phyloP scores from a whole-genome alignment of 2,888 invertebrate genomes.

The Anticlea derivata region DNA sequence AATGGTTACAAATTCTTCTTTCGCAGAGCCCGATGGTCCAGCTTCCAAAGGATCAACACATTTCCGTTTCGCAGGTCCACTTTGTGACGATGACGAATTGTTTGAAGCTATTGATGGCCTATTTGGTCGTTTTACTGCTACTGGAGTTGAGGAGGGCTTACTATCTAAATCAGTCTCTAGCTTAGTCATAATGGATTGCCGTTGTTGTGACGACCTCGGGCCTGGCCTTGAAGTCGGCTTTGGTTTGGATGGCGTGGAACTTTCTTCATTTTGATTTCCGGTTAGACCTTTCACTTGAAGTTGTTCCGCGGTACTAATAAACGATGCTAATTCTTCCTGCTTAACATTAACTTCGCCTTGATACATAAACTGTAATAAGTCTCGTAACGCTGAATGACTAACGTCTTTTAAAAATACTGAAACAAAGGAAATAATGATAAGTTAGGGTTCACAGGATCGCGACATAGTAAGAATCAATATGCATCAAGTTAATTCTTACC shows the following conservation, averaged over 20 bases:
- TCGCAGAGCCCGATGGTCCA: constrained; percentile 83
- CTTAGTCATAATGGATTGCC: constrained; percentile 85
- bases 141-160: constrained; percentile 85
- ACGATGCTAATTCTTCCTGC: constrained; percentile 88
- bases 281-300: constrained; percentile 89
- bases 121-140: constrained; percentile 86
- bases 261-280: constrained; percentile 85
- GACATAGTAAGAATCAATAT: no score
- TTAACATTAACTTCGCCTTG: constrained; percentile 89
- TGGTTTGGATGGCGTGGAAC: constrained; percentile 83
- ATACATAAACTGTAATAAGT: constrained; percentile 89
- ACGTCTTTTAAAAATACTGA: constrained; percentile 88
- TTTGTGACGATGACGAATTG: constrained; percentile 84
- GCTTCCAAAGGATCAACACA: constrained; percentile 85
- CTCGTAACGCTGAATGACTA: constrained; percentile 87
- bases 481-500: constrained; percentile 64
- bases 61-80: constrained; percentile 82
- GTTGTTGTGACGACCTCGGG: constrained; percentile 86
- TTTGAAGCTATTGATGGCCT: constrained; percentile 86
- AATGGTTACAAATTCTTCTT: constrained; percentile 81
- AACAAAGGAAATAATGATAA: constrained; percentile 50
- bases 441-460: background rate
- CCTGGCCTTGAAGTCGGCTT: constrained; percentile 84
- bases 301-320: constrained; percentile 89
- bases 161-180: constrained; percentile 85